These are phyloP conservation scores for Tupiocoris notatus DNA, from an alignment of 2,888 invertebrate species.

Conservation along the genomic window DNA sequence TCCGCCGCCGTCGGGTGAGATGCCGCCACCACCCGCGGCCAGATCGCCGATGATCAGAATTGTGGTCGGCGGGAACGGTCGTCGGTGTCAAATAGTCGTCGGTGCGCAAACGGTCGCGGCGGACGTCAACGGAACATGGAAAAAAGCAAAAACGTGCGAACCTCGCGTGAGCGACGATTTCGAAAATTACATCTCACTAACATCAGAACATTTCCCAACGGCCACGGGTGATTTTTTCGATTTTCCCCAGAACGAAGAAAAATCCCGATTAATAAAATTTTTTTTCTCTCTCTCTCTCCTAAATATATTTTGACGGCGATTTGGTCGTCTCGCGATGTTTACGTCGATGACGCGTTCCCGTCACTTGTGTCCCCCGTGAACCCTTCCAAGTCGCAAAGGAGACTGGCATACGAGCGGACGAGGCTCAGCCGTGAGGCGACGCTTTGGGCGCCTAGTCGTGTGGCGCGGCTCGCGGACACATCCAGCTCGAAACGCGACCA, in stretches of 20 bases:
- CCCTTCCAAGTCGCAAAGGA: slow-evolving; percentile 34
- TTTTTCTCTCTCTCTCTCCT: too few relatives aligned
- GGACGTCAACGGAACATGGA: slow-evolving; percentile 36
- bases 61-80: slow-evolving; percentile 53
- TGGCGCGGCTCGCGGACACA: slow-evolving; percentile 52
- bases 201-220: not conserved
- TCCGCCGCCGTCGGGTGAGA: slow-evolving; percentile 58
- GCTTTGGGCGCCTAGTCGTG: slow-evolving; percentile 48
- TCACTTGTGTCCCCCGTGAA: slow-evolving; percentile 27
- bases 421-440: slow-evolving; percentile 49
- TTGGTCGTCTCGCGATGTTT: slow-evolving; percentile 24
- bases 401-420: slow-evolving; percentile 34
- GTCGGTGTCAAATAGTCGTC: slow-evolving; percentile 34
- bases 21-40: slow-evolving; percentile 65
- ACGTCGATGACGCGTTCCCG: slow-evolving; percentile 5
- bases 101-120: slow-evolving; percentile 5
- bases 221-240: not conserved
- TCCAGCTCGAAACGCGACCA: slow-evolving; percentile 12
- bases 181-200: too few relatives aligned
- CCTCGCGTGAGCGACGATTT: slow-evolving; percentile 40
- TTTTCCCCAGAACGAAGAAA: not conserved
- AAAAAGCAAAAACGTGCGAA: slow-evolving; percentile 46
- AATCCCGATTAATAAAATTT: not conserved
- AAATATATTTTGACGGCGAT: not conserved
- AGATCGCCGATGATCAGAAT: slow-evolving; percentile 56